These are phyloP conservation scores for Hiodon tergisus DNA, from an alignment of 2,113 vertebrate species.

Conservation along the genomic window DNA sequence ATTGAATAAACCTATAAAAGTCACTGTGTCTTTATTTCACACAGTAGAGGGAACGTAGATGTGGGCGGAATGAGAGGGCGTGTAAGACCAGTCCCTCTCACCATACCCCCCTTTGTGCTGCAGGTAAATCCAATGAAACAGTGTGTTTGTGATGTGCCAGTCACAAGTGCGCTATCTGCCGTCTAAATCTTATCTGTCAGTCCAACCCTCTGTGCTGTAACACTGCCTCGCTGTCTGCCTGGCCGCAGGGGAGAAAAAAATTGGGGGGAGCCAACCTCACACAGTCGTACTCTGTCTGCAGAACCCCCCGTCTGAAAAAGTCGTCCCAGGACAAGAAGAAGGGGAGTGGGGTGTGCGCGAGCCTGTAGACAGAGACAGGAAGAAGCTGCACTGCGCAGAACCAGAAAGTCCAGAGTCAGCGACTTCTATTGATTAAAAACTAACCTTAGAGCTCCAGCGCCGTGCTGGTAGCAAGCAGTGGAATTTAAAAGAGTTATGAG, in stretches of 20 bases:
- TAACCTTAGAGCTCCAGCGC: conserved; percentile 95
- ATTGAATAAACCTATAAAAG: too few relatives aligned
- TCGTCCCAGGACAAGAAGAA: conserved; percentile 73
- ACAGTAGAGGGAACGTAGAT: too few relatives aligned
- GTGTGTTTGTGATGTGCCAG: conserved; percentile 19
- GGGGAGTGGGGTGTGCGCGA: conserved; percentile 70
- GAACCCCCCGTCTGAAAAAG: conserved; percentile 64
- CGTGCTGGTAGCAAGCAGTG: conserved; percentile 82
- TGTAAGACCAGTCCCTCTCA: too few relatives aligned
- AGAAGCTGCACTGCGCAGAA: conserved; percentile 73
- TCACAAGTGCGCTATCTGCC: conserved; percentile 25
- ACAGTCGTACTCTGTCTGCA: conserved; percentile 71
- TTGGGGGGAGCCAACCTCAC: conserved; percentile 34
- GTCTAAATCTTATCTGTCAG: conserved; percentile 56
- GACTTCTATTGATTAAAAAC: conserved; percentile 99
- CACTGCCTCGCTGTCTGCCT: conserved; percentile 66
- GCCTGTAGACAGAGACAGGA: conserved; percentile 70
- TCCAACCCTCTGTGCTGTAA: conserved; percentile 58
- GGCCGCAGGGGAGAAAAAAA: conserved; percentile 56
- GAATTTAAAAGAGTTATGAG: conserved; percentile 85
- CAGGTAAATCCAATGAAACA: background rate
- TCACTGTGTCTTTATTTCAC: too few relatives aligned
- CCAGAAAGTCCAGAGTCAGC: conserved; percentile 89
- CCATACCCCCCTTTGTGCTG: background rate
- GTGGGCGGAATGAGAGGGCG: too few relatives aligned